These are phyloP conservation scores for Hydrolagus colliei DNA, from an alignment of 2,797 vertebrate genomes.

Conservation along the genomic window DNA sequence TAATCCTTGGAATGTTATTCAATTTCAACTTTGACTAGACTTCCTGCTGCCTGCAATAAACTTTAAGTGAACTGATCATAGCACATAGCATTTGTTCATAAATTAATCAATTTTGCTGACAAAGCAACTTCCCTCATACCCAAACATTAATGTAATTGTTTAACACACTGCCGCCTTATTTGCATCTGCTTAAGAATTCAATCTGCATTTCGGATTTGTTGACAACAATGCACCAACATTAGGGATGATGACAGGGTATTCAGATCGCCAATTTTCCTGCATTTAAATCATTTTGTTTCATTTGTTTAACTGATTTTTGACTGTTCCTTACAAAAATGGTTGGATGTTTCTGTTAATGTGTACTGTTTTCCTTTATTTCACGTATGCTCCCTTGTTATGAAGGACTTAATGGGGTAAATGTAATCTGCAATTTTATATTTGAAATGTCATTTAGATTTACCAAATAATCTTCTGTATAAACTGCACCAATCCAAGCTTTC, in stretches of 20 bases:
- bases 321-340: no score
- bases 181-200: not conserved
- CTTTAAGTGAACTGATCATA: not conserved
- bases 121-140: no score
- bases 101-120: not conserved
- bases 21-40: not conserved
- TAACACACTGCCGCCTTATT: not conserved
- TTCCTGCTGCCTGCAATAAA: not conserved
- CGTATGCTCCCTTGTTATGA: constrained; percentile 57
- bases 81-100: not conserved
- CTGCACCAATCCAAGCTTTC: no score
- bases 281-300: no score
- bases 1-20: not conserved
- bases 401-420: constrained; percentile 68
- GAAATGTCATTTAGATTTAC: no score
- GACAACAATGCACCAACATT: no score
- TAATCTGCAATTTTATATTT: constrained; percentile 28
- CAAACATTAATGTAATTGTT: not conserved
- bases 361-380: constrained; percentile 55
- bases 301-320: no score
- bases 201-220: no score
- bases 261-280: no score
- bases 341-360: constrained; percentile 39
- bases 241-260: no score
- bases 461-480: no score